Base-by-base conservation (phyloP, 2,113 vertebrate genomes). In the Centropus bengalensis region DNA sequence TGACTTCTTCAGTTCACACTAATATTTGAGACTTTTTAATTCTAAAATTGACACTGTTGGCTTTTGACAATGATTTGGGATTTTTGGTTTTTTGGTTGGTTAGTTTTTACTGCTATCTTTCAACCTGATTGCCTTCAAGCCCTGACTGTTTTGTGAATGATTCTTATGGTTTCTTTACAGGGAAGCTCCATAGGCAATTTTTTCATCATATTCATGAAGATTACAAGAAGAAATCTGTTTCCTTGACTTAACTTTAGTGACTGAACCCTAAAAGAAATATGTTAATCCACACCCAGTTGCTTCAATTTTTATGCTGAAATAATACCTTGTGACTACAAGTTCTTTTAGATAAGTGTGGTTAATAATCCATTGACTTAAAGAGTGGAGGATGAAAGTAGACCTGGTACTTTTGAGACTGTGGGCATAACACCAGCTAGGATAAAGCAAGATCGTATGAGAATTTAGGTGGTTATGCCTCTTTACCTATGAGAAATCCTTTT, bases 271-370 rank as follows among this genome's bases (percentile, higher is more conserved):
- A 73, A 93, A 94, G 42, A 82, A 85, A 49, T 55, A 68, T 2
- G 3, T 77, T 74, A 58, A 67, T 82, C 55, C 88, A 77, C 33
- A 74, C n/a, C 22, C 80, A 58, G 44, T 62, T 83, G 11, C 47
- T 95, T 92, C 55, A 62, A 9, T 93, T 91, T 93, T 96, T 90
- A 36, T 63, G 21, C 71, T 93, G 88, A 75, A 93, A 78, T 51
- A 64, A 6, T 68, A 62, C 16, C 64, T 78, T 75, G 30, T 78
- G 73, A 81, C 76, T 78, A 40, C 19, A 74, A 47, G 38, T 82
- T 60, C 44, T 77, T 82, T 54, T 55, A 69, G 60, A 18, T 51
- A 71, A 62, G 38, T 33, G 55, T 51, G 42, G 84, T 73, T 81
- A 63, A 82, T 74, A 94, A 88, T 30, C 80, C 36, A 60, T 54